Evolutionary conservation across 2,113 vertebrate genomes (phyloP), one percentile per base, ranked within the genome.

Genomic region (Alligator mississippiensis): DNA sequence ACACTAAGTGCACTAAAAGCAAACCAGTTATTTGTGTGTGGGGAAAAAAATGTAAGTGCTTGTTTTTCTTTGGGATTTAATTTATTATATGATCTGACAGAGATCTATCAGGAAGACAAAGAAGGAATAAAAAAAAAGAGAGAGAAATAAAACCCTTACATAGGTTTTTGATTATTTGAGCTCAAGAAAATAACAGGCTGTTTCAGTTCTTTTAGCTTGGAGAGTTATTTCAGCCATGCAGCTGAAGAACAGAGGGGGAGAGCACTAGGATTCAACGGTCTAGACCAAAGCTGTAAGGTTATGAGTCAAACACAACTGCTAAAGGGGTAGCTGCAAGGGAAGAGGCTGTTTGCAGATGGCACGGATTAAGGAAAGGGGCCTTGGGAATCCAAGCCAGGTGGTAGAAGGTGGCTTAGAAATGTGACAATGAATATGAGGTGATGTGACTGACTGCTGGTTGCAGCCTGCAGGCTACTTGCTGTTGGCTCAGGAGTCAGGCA

Each of bases 1-100:
- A 90, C 86, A 83, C 77, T 95, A 92, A 97, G 95, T 96, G 94
- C 90, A 76, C 93, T 97, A 97, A 97, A 97, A 96, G 96, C 95
- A 89, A 63, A 72, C 19, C 76, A 9, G 93, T 96, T 96, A 59
- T 97, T 98, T 90, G 85, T 92, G 92, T 92, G 94, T 90, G 85
- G 88, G 88, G 88, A 95, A 64, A 55, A 59, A 55, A 90, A 58
- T 74, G 8, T 27, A 87, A 87, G 38, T 93, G 28, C 74, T 91
- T 96, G 82, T 94, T 95, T 96, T 95, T 34, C 88, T 85, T 95
- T 90, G 70, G 82, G 34, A 84, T 87, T 88, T 80, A 0, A 0
- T 85, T 84, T 81, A 38, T 91, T 90, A 38, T 38, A 59, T 83
- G 75, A 74, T 64, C 68, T 94, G 92, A 85, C 72, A 92, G 79